Evolutionary conservation across 2,888 invertebrate genomes (phyloP).

Genomic region (Folsomia candida): DNA sequence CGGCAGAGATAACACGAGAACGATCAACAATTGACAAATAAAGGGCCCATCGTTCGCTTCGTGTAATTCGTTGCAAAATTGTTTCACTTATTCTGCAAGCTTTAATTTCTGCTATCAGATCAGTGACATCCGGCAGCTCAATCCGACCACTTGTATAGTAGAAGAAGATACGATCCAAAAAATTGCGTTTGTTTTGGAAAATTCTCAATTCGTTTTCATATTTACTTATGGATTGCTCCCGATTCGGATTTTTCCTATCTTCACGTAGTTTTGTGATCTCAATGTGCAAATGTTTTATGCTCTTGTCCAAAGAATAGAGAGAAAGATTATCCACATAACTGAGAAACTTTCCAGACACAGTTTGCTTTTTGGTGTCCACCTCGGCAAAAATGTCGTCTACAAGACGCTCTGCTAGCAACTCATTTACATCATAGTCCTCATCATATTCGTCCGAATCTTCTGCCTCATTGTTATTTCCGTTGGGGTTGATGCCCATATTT

Average conservation of each 20-base stretch:
- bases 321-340: background rate
- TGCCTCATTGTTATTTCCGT: background rate
- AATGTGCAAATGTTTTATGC: no score
- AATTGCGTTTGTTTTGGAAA: slow-evolving; percentile 21
- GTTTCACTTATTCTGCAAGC: background rate
- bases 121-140: slow-evolving; percentile 33
- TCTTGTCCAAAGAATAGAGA: background rate
- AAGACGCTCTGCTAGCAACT: slow-evolving; percentile 37
- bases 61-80: slow-evolving; percentile 12
- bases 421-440: slow-evolving; percentile 49
- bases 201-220: background rate
- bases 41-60: slow-evolving; percentile 40
- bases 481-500: background rate
- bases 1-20: slow-evolving; percentile 48
- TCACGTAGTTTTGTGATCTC: background rate
- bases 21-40: slow-evolving; percentile 41
- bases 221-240: background rate
- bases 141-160: slow-evolving; percentile 25
- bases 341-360: background rate
- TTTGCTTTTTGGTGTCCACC: slow-evolving; percentile 21
- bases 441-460: slow-evolving; percentile 20
- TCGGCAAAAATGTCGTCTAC: slow-evolving; percentile 39
- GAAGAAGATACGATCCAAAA: slow-evolving; percentile 29
- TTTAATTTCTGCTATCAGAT: slow-evolving; percentile 16
- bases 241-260: background rate